Evolutionary conservation across 2,113 vertebrate species (phyloP).

Genomic region (Lophotis ruficrista): DNA sequence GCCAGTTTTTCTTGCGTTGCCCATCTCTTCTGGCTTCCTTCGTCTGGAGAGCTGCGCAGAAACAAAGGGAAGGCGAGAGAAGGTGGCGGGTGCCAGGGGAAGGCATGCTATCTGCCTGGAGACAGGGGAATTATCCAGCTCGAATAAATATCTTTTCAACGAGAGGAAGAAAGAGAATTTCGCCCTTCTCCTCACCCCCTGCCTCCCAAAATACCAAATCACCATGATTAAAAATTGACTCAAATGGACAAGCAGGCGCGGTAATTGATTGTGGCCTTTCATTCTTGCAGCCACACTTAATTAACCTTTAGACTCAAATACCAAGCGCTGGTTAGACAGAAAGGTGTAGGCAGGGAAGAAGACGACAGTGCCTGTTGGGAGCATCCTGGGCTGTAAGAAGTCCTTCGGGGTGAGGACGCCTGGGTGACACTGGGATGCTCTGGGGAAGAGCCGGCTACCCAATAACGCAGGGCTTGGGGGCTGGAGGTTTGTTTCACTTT

Average conservation of each 20-base stretch:
- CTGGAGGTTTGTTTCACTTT: background rate
- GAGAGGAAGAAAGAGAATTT: constrained; percentile 52
- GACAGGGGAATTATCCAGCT: constrained; percentile 15
- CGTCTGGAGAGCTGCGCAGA: background rate
- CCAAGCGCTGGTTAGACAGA: constrained; percentile 72
- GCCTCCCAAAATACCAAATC: constrained; percentile 70
- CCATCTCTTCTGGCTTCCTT: background rate
- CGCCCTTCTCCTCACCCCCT: constrained; percentile 32
- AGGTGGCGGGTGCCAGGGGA: background rate
- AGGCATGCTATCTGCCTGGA: background rate
- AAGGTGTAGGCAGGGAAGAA: constrained; percentile 42
- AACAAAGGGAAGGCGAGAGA: background rate
- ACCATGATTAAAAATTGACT: constrained; percentile 78
- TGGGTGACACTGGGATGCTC: background rate
- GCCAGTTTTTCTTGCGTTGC: background rate
- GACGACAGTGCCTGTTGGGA: constrained; percentile 24
- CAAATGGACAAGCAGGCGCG: constrained; percentile 69
- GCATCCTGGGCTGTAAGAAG: background rate
- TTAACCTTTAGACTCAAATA: constrained; percentile 88
- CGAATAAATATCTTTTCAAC: constrained; percentile 6
- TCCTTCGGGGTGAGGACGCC: background rate
- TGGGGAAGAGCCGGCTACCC: background rate
- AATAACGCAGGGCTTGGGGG: background rate
- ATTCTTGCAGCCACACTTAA: constrained; percentile 82
- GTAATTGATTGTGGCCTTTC: constrained; percentile 83